Percentiles rank a stretch among this genome's conserved stretches.
Evolutionary conservation across 2,888 invertebrate species (phyloP).

Genomic region (Patella caerulea): DNA sequence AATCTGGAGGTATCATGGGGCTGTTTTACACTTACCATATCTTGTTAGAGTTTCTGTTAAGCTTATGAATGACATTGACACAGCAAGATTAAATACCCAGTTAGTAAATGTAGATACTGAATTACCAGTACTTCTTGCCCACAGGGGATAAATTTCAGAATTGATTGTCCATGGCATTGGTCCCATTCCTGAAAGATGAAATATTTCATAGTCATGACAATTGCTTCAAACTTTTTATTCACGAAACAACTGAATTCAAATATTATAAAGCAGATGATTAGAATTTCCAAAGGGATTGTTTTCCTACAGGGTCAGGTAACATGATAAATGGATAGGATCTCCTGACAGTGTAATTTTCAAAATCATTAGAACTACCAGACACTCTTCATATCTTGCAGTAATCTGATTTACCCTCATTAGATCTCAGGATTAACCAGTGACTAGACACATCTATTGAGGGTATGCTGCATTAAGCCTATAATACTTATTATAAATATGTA

Average conservation of each 20-base stretch:
- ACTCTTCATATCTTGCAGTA: no score
- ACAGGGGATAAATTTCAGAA: slow-evolving; percentile 75
- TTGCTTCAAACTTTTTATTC: not conserved
- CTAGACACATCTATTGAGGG: no score
- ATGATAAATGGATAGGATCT: no score
- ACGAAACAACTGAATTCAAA: not conserved
- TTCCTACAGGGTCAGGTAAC: no score
- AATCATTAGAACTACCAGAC: no score
- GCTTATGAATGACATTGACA: slow-evolving; percentile 74
- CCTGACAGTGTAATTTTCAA: no score
- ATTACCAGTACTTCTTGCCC: slow-evolving; percentile 74
- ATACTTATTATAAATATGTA: no score
- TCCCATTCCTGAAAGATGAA: slow-evolving; percentile 72
- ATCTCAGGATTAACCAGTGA: no score
- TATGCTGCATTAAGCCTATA: no score
- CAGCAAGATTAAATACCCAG: slow-evolving; percentile 74
- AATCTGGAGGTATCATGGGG: not conserved
- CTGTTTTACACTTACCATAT: slow-evolving; percentile 65
- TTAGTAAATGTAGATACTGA: slow-evolving; percentile 73
- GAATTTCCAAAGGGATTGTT: no score
- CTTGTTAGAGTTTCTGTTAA: slow-evolving; percentile 70
- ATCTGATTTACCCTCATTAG: no score
- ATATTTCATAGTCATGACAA: slow-evolving; percentile 4
- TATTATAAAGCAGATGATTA: not conserved
- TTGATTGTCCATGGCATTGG: slow-evolving; percentile 76